Conservation (phyloP, 2,113 vertebrate genomes). For the Panthera tigris region DNA sequence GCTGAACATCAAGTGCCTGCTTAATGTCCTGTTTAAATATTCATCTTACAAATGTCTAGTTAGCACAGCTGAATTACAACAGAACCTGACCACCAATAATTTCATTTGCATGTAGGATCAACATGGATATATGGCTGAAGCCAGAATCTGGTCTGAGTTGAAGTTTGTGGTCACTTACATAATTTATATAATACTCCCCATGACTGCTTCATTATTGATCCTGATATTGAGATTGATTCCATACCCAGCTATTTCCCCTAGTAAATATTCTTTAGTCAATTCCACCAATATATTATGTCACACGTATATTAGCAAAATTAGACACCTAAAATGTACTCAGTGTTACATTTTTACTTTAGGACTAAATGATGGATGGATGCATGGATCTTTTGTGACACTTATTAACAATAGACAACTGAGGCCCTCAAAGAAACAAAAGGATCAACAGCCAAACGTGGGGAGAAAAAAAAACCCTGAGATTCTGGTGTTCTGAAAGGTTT, state of each 20-base stretch:
- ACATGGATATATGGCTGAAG: not conserved
- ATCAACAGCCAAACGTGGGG: not conserved
- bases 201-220: not conserved
- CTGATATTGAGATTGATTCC: not conserved
- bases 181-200: not conserved
- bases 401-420: not conserved
- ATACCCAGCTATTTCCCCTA: not conserved
- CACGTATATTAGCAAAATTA: not conserved
- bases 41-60: conserved; percentile 58
- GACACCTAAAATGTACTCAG: not conserved
- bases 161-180: not conserved
- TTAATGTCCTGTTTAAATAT: conserved; percentile 54
- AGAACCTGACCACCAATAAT: not conserved
- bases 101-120: conserved; percentile 41
- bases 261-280: not conserved
- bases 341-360: not conserved
- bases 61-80: conserved; percentile 31
- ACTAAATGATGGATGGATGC: not conserved
- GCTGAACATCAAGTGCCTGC: not conserved
- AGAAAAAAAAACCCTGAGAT: not conserved
- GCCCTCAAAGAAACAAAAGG: not conserved
- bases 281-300: not conserved
- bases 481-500: not conserved
- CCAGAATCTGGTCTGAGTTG: not conserved
- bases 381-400: not conserved